A percentile compares a stretch with the other conserved stretches of the same genome.
These are phyloP conservation scores for Melanocharis versteri DNA, from an alignment of 2,113 vertebrate species.

Conservation along the genomic window DNA sequence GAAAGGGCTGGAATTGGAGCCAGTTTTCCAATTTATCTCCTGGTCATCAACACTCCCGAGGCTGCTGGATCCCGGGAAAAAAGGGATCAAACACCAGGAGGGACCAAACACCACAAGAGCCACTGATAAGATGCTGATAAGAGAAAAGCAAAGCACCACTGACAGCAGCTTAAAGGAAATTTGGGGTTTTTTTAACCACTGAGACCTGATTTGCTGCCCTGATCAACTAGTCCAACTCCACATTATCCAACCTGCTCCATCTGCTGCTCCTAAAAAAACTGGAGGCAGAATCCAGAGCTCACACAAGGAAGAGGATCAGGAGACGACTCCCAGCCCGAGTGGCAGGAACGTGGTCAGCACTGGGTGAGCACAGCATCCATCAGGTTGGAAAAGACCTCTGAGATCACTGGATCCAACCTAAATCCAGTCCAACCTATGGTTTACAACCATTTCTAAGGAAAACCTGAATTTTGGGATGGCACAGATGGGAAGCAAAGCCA, in stretches of 20 bases:
- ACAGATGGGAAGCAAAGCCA: neutral
- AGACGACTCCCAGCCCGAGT: neutral
- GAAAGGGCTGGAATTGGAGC: neutral
- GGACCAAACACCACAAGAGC: neutral
- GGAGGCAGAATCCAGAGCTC: neutral
- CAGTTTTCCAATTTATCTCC: neutral
- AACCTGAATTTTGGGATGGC: neutral
- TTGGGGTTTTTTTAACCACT: accelerated
- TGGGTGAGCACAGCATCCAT: neutral
- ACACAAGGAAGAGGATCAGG: neutral
- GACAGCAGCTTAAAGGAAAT: neutral
- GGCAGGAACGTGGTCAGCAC: neutral
- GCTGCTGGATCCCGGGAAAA: neutral
- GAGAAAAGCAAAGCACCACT: neutral
- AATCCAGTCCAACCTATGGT: neutral
- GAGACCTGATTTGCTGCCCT: neutral
- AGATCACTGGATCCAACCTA: neutral
- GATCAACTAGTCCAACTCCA: neutral
- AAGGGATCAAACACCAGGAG: neutral
- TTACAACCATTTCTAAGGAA: neutral
- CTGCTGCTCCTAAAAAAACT: neutral
- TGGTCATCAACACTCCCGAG: accelerated
- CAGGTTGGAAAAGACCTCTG: neutral
- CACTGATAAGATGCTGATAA: neutral
- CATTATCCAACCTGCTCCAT: neutral